phyloP scores from a whole-genome alignment of 2,797 vertebrate species.

The Myoxocephalus aenaeus region DNA sequence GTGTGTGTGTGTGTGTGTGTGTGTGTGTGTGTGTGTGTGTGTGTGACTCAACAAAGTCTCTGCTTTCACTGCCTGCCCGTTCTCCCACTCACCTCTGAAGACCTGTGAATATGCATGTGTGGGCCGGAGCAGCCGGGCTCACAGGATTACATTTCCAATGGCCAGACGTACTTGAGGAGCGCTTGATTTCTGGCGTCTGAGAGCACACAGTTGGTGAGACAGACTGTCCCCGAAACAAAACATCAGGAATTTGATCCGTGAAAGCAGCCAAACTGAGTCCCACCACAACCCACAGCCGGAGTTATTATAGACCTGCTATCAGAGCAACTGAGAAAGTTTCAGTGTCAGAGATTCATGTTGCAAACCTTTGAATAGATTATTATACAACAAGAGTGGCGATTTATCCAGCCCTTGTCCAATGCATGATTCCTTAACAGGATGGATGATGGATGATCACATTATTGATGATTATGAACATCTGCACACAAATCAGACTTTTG shows the following conservation, averaged over 20 bases:
- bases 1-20: no score
- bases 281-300: conserved; percentile 5
- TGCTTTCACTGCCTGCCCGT: background rate
- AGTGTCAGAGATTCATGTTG: no score
- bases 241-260: conserved; percentile 20
- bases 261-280: conserved; percentile 6
- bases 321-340: conserved; percentile 25
- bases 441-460: background rate
- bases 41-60: conserved; percentile 33
- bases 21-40: no score
- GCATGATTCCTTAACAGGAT: background rate
- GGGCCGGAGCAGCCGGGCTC: conserved; percentile 18
- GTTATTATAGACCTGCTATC: conserved; percentile 3
- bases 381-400: background rate
- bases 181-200: conserved; percentile 35
- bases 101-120: conserved; percentile 44
- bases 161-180: conserved; percentile 28
- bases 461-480: background rate
- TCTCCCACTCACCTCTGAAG: conserved; percentile 21
- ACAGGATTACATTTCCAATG: conserved; percentile 32
- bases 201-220: conserved; percentile 29
- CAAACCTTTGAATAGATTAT: background rate
- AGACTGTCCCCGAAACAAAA: conserved; percentile 31
- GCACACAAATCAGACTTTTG: background rate
- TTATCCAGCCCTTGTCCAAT: background rate